Percentiles rank a stretch among this genome's conserved stretches.
Conservation (phyloP, 64 coral and sea anemone species). For the Pachyseris speciosa region DNA sequence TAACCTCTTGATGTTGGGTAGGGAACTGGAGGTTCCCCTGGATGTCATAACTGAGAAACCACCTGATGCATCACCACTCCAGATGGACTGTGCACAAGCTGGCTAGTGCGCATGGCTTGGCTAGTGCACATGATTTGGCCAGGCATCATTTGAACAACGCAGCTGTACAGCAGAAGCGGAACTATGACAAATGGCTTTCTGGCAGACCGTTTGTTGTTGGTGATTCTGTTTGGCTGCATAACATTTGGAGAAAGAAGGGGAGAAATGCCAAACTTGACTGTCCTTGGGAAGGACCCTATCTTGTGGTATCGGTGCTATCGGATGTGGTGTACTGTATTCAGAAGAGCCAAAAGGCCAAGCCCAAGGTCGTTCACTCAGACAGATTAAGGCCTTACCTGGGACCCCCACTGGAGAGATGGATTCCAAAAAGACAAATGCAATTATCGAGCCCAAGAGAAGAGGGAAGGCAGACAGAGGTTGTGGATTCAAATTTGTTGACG, state of each 20-base stretch:
- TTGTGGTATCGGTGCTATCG: not conserved
- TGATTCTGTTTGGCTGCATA: conserved; percentile 15
- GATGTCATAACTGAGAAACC: conserved; percentile 35
- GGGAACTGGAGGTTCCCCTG: conserved; percentile 45
- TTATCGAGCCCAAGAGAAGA: not conserved
- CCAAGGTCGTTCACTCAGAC: conserved; percentile 49
- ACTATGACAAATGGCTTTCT: conserved; percentile 31
- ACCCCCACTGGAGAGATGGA: not conserved
- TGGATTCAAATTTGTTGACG: not conserved
- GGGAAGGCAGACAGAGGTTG: not conserved
- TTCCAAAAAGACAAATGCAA: not conserved
- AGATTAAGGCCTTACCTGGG: not conserved
- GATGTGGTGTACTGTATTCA: conserved; percentile 65
- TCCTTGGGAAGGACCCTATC: not conserved
- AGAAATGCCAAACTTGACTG: conserved; percentile 43
- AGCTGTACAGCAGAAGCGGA: conserved; percentile 54
- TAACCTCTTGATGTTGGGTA: conserved; percentile 62
- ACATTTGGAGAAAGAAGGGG: conserved; percentile 4
- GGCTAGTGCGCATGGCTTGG: conserved; percentile 16
- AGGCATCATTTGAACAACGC: conserved; percentile 18
- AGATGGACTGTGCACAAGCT: conserved; percentile 23
- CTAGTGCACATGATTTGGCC: conserved; percentile 1
- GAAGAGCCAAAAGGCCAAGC: not conserved
- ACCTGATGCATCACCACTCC: conserved; percentile 19
- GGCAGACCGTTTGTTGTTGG: not conserved